Base-by-base conservation (phyloP, 2,113 vertebrate genomes). In the Gambusia holbrooki region DNA sequence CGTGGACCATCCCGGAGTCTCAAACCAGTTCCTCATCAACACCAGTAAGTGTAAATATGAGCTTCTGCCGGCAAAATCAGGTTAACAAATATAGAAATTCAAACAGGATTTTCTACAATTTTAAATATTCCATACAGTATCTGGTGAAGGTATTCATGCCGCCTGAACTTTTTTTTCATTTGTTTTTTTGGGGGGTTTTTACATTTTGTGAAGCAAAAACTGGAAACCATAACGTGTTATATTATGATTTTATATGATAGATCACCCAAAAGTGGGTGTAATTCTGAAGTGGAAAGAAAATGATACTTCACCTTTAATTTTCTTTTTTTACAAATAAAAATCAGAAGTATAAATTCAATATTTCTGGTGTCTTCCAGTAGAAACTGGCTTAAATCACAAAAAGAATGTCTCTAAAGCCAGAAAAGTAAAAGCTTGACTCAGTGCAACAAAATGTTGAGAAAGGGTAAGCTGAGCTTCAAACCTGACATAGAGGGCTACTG, bases 11-110 rank as follows among this genome's bases (percentile, higher is more conserved):
- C 98, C 98, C 54, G 98, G 98, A 25, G 98, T 99, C 89, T 99
- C 98, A 83, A 99, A 99, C 93, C 98, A 99, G 92, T 99, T 99
- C 93, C 97, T 99, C 92, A 99, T 99, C 93, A 99, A 96, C 94
- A 99, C 98, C 88, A 99, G 98, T 99, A 94, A 97, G 98, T 96
- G 60, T 80, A 70, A 71, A 74, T 68, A 64, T 17, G 32, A 71
- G 35, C 3, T 67, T 1, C 61, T 67, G 25, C 79, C 82, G 62
- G 51, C 84, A 75, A 58, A 69, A 74, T 86, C 83, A 86, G 35
- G 22, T 9, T 35, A 5, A 37, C 62, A 65, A n/a, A 58, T 25
- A 58, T 1, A 58, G 25, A 58, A 58, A 58, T 58, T 58, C 51
- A 58, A 37, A 37, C 9, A n/a, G 22, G 1, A n/a, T 58, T 22